Evolutionary conservation across 2,797 vertebrate genomes (phyloP).

Genomic region (Trachurus trachurus): DNA sequence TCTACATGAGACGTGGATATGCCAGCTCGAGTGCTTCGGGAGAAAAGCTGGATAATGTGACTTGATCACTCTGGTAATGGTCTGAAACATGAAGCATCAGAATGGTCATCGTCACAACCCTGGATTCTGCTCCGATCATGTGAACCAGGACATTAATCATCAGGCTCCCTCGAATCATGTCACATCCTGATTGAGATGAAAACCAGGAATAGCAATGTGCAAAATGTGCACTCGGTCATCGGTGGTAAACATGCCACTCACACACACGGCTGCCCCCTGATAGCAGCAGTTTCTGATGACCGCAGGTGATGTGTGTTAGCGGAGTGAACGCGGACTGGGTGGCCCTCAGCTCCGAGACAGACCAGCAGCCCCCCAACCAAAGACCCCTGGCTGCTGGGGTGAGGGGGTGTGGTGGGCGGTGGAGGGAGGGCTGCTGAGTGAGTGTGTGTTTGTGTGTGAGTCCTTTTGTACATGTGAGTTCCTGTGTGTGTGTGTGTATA

Average conservation of each 20-base stretch:
- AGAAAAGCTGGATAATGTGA: neutral
- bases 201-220: neutral
- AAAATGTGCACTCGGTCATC: neutral
- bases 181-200: neutral
- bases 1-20: neutral
- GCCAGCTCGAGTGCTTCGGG: too few relatives aligned
- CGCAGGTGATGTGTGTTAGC: slow-evolving; percentile 75
- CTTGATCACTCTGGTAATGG: neutral
- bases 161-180: neutral
- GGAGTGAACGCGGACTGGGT: slow-evolving; percentile 72
- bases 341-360: slow-evolving; percentile 74
- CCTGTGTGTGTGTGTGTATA: slow-evolving; percentile 49
- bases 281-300: slow-evolving; percentile 32
- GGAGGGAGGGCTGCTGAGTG: slow-evolving; percentile 16
- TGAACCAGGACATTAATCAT: neutral
- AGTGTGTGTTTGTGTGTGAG: slow-evolving; percentile 32
- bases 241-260: slow-evolving; percentile 20
- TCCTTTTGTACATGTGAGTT: slow-evolving; percentile 24
- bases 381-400: slow-evolving; percentile 22
- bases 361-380: slow-evolving; percentile 64
- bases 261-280: slow-evolving; percentile 1
- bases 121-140: neutral
- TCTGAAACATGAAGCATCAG: neutral
- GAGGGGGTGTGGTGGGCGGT: neutral
- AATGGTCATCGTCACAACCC: neutral